Conservation (phyloP, 2,888 invertebrate species). For the Meiosimyza decipiens region DNA sequence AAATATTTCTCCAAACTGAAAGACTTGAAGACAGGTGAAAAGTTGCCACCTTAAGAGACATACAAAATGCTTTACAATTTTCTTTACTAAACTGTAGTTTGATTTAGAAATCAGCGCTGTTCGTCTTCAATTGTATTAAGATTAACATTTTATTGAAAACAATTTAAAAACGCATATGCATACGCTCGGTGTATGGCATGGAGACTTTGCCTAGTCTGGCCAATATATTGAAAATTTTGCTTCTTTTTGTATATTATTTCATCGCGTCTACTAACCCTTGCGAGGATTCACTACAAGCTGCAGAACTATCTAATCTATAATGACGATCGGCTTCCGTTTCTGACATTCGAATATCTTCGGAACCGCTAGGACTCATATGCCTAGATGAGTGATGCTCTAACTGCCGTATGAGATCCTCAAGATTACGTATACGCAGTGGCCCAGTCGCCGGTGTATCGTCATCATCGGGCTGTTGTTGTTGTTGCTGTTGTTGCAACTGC, state of each 20-base stretch:
- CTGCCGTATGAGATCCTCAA: slow-evolving; percentile 90
- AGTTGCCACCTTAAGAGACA: no score
- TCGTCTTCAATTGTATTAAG: no score
- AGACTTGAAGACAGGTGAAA: no score
- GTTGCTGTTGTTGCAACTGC: slow-evolving; percentile 70
- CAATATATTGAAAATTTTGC: no score
- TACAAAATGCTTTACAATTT: no score
- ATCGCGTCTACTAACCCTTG: slow-evolving; percentile 71
- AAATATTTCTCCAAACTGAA: no score
- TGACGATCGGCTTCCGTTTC: slow-evolving; percentile 91
- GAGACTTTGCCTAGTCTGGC: no score
- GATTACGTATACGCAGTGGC: slow-evolving; percentile 88
- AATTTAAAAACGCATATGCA: no score
- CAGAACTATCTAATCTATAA: slow-evolving; percentile 83
- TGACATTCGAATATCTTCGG: slow-evolving; percentile 85
- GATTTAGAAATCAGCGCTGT: no score
- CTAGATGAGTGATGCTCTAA: slow-evolving; percentile 86
- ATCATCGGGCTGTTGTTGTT: slow-evolving; percentile 66
- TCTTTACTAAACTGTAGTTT: no score
- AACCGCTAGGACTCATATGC: slow-evolving; percentile 91
- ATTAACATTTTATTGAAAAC: no score
- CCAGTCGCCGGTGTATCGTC: slow-evolving; percentile 83
- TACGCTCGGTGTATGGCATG: no score
- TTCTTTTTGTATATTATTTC: neutral
- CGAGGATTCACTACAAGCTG: slow-evolving; percentile 78